These are phyloP conservation scores for Lytechinus variegatus DNA, from an alignment of 35 echinoderm and acorn worm species.

Conservation along the genomic window DNA sequence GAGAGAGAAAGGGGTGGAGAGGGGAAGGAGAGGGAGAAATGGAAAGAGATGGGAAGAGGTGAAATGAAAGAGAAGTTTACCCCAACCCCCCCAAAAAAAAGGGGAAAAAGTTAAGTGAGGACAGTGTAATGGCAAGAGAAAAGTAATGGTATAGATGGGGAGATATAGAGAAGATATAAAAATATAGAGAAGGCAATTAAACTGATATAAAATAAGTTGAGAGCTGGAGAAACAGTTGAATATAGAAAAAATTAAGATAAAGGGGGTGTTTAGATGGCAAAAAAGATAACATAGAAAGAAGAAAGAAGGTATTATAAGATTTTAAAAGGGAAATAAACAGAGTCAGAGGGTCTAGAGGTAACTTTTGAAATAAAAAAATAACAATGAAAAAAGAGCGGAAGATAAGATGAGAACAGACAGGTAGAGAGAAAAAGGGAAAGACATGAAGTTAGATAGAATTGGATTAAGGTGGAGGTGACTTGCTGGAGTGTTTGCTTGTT, in stretches of 20 bases:
- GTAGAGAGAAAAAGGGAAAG: background rate
- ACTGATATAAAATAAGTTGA: background rate
- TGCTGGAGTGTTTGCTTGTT: slow-evolving; percentile 20
- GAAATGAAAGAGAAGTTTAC: background rate
- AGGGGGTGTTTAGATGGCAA: too few species aligned
- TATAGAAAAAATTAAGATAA: too few species aligned
- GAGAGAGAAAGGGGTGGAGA: background rate
- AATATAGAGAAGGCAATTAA: background rate
- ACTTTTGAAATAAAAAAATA: too few species aligned
- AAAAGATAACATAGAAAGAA: too few species aligned
- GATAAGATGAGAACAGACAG: background rate
- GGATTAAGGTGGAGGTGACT: background rate
- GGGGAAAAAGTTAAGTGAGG: background rate
- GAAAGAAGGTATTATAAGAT: too few species aligned
- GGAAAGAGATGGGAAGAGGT: background rate
- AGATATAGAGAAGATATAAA: background rate
- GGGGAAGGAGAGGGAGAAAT: background rate
- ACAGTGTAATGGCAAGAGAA: too few species aligned
- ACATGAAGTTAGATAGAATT: background rate
- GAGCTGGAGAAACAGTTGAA: too few species aligned
- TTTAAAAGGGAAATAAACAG: background rate
- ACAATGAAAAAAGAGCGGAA: too few species aligned
- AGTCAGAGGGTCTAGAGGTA: background rate
- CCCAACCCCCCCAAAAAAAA: background rate
- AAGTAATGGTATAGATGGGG: background rate